A percentile compares a stretch with the other conserved stretches of the same genome.
Evolutionary conservation across 2,797 vertebrate species (phyloP).

Genomic region (Oceanodroma leucorhoa): DNA sequence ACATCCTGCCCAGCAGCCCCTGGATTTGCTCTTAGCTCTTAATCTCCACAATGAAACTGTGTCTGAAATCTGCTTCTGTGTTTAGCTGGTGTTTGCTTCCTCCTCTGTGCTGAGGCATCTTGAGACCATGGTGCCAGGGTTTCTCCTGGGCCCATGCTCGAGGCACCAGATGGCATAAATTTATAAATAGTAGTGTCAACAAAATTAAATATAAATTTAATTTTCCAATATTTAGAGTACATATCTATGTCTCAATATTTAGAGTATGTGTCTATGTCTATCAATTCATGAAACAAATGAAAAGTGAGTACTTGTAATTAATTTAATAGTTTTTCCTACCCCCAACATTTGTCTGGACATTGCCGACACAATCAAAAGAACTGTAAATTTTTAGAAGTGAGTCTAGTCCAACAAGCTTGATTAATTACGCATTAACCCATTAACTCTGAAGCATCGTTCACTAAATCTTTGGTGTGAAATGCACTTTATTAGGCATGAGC

Average conservation of each 20-base stretch:
- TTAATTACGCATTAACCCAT: constrained; percentile 71
- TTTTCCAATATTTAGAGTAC: background rate
- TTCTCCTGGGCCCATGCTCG: background rate
- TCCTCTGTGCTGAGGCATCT: background rate
- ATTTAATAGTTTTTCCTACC: constrained; percentile 40
- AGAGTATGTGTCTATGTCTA: background rate
- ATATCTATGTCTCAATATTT: background rate
- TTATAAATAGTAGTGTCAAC: background rate
- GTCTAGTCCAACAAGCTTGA: constrained; percentile 51
- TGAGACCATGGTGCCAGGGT: rapidly evolving
- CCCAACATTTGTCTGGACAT: constrained; percentile 37
- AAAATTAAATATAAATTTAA: background rate
- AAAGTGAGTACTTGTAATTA: constrained; percentile 45
- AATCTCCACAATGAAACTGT: background rate
- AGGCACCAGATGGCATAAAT: background rate
- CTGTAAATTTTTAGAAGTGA: constrained; percentile 62
- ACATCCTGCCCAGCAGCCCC: background rate
- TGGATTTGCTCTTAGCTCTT: constrained; percentile 11
- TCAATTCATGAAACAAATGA: background rate
- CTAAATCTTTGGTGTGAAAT: constrained; percentile 76
- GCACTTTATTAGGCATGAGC: constrained; percentile 70
- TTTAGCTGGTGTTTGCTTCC: background rate
- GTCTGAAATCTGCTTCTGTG: background rate
- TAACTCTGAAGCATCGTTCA: constrained; percentile 71
- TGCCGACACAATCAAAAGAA: constrained; percentile 64